Evolutionary conservation across 2,113 vertebrate genomes (phyloP), one percentile per base, ranked within the genome.

Genomic region (Cyphomyrus discorhynchus): DNA sequence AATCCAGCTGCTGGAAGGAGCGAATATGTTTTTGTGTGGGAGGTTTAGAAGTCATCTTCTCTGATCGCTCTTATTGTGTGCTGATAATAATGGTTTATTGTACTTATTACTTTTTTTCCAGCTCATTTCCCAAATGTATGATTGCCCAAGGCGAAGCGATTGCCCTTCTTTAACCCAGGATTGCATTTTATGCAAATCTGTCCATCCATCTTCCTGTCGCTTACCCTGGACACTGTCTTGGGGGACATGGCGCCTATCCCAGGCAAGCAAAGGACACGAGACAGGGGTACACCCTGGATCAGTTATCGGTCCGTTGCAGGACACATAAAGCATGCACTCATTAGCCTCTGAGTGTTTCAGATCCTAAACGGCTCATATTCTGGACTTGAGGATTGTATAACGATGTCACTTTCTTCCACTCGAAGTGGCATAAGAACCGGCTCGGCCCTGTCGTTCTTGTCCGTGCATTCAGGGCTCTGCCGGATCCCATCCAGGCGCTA

Each of bases 61-160:
- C 52, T 83, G 39, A 58, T 52, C 31, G 53, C 53, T 66, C 5
- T 66, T 66, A 88, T 88, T 66, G 31, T 58, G 7, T 62, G n/a
- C 56, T 88, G 87, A 88, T 88, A 62, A 58, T 66, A 66, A 88
- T 42, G 52, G 53, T 66, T 88, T 88, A 88, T 88, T 74, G 87
- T 88, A 66, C 87, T 88, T 88, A 74, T 88, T 88, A 88, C 62
- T n/a, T 58, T 88, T 49, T 24, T 88, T 31, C 56, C 87, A 62
- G 24, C 87, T 88, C 45, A 74, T 74, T 88, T 74, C 39, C 42
- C 35, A 74, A 74, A 88, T 47, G 62, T 88, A 49, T 45, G 24
- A 47, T 45, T 49, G 42, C 53, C 62, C 45, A 19, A 62, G 62
- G 62, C 45, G 17, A 88, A 88, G 87, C 24, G n/a, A 88, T 88